Base-by-base conservation (phyloP, 2,888 invertebrate genomes). In the Antitype chi region DNA sequence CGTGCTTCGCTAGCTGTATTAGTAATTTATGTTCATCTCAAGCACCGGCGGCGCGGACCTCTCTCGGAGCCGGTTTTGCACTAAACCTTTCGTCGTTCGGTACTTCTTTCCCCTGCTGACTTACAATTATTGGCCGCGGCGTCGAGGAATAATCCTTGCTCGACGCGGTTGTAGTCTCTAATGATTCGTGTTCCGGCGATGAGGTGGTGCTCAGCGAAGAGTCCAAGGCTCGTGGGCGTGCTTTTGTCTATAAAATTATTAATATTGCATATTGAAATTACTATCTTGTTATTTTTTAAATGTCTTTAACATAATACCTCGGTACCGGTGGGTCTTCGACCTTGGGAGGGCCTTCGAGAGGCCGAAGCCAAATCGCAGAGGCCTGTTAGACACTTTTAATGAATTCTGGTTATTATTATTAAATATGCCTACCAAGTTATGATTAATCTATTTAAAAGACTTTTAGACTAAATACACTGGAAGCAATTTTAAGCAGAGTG, bases 191-290 rank as follows among this genome's bases (percentile, higher is more conserved):
- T 17, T 59, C 43, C 0, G 2, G 32, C 15, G 32, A 62, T 62
- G 69, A 1, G 7, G 76, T 76, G 52, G 68, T 28, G 25, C 32
- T 77, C 25, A 38, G 15, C 25, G 25, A 59, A 25, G 17, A 38
- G 23, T 49, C 11, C 32, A 0, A 7, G 17, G n/a, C 43, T 47
- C 0, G 43, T 28, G 11, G 38, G 2, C 9, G 32, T 53, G 4
- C 11, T 38, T 68, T 77, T n/a, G 78, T 77, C 76, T 77, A 2
- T 38, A 77, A 68, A 23, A 53, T 59, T 47, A 47, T 23, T 47
- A 60, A 53, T 5, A 66, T n/a, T 0, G 15, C 2, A 20, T 15
- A 43, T 67, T 53, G 53, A 11, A 28, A 43, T 4, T 20, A 7
- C 9, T 15, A 38, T 7, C 23, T 38, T 32, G 0, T 47, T 13